phyloP scores from a whole-genome alignment of 2,888 invertebrate genomes.

The Rhaphigaster nebulosa region DNA sequence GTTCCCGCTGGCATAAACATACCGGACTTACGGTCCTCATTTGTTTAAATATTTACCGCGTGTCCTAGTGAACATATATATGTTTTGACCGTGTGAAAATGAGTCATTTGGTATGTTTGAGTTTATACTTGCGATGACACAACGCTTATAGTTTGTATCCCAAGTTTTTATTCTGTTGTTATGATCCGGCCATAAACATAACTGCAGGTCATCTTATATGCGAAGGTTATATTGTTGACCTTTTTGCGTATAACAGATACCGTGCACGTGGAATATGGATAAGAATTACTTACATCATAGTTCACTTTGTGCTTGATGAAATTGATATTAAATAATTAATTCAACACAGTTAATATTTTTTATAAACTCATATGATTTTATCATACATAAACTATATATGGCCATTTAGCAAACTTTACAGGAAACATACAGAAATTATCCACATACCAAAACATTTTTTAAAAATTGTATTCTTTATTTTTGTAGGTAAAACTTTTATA shows the following conservation, averaged over 20 bases:
- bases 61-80: not conserved
- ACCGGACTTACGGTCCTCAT: not conserved
- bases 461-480: no score
- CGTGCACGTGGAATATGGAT: no score
- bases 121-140: not conserved
- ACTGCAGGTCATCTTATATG: not conserved
- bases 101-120: not conserved
- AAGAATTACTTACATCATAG: no score
- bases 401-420: no score
- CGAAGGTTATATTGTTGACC: not conserved
- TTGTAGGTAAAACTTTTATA: no score
- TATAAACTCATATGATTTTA: no score
- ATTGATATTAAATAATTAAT: no score
- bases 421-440: no score
- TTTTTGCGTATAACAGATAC: not conserved
- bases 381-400: no score
- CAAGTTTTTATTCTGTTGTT: not conserved
- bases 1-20: not conserved
- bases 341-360: no score
- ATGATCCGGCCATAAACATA: not conserved
- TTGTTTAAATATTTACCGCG: not conserved
- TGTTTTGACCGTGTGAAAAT: not conserved
- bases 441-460: no score
- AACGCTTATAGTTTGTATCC: not conserved
- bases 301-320: no score